Base-by-base conservation (phyloP, 2,888 invertebrate species). In the Petrolisthes manimaculis region DNA sequence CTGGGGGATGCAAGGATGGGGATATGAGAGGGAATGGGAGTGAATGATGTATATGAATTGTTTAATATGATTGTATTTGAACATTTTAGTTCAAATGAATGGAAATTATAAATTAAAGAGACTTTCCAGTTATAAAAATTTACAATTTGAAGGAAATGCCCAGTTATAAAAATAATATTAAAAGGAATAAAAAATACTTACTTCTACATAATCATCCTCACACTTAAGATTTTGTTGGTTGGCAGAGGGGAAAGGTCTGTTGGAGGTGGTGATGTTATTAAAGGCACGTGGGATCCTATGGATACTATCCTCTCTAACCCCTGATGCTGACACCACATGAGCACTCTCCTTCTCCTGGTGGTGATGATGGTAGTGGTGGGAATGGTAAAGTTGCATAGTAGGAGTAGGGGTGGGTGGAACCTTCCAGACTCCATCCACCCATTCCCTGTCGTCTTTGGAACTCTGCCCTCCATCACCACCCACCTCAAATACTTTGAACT, bases 401-500 rank as follows among this genome's bases (percentile, higher is more conserved):
- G 53, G 69, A 6, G 71, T 51, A 4, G 51, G 67, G 61, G 51
- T 78, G 51, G 21, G 84, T 78, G 77, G 56, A 51, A 12, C 51
- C 9, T 61, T 53, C 37, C 78, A 8, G 8, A 18, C 67, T 69
- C 55, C 21, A 14, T 37, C 37, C 54, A n/a, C 67, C 14, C 79
- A 67, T 18, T 5, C 56, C 53, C 54, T 51, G 54, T 54, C 24
- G 77, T 53, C 51, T 37, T 37, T 37, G 37, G 37, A 37, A 18
- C 54, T 54, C 8, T 53, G 18, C 37, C 37, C 37, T 18, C 9
- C 55, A 21, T 18, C 54, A 51, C 77, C 82, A 24, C 79, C 92
- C 82, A 92, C 91, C 79, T 92, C 92, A 85, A 92, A 92, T 54
- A 91, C 90, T 86, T 92, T 91, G 92, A 96, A 95, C 93, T 96